These are phyloP conservation scores for Sarcophaga caerulescens DNA, from an alignment of 2,888 invertebrate species.

Conservation along the genomic window DNA sequence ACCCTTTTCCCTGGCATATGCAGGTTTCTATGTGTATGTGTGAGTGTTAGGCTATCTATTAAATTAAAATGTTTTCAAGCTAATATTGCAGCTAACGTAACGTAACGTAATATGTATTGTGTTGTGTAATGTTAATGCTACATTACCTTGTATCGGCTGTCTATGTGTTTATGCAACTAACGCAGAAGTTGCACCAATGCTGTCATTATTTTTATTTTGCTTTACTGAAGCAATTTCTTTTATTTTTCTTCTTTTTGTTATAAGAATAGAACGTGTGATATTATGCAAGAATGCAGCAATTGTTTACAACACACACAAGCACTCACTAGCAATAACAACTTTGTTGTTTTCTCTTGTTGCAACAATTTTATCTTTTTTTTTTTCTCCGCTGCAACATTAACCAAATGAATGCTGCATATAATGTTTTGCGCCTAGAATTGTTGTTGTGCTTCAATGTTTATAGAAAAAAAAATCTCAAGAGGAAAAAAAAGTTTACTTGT, in stretches of 20 bases:
- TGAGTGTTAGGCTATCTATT: conserved; percentile 58
- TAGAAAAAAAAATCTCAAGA: background rate
- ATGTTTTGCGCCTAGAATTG: background rate
- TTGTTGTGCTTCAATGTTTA: conserved; percentile 30
- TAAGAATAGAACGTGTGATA: conserved; percentile 66
- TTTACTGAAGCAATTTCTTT: background rate
- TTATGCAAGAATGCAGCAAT: conserved; percentile 71
- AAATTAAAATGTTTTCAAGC: conserved; percentile 65
- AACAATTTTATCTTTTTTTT: conserved; percentile 32
- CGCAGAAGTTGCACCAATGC: background rate
- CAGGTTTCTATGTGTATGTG: background rate
- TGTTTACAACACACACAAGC: conserved; percentile 60
- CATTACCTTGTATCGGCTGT: background rate
- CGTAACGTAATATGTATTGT: conserved; percentile 4
- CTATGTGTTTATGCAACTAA: background rate
- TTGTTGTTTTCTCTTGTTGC: conserved; percentile 24
- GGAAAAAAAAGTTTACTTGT: background rate
- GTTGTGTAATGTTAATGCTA: conserved; percentile 30
- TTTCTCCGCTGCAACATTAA: conserved; percentile 2
- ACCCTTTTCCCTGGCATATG: conserved; percentile 10
- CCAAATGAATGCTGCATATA: background rate
- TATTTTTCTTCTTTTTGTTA: conserved; percentile 15
- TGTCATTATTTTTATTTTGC: conserved; percentile 4
- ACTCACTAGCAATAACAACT: background rate
- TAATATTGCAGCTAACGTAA: conserved; percentile 32